These are phyloP conservation scores for Zeuzera pyrina DNA, from an alignment of 2,888 invertebrate genomes.

Conservation along the genomic window DNA sequence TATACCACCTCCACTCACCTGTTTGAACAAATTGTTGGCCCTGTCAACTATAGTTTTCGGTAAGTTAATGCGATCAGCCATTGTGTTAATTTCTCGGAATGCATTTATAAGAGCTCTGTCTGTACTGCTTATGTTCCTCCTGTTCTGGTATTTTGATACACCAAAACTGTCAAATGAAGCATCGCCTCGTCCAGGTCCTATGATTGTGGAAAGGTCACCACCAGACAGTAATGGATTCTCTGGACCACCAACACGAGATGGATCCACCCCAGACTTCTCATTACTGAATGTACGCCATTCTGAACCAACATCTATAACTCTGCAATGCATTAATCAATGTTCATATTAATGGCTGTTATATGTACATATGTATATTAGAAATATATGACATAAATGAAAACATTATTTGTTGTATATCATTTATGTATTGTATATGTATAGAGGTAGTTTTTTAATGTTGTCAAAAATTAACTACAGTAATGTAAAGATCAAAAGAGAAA, in stretches of 20 bases:
- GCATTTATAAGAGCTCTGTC: constrained; percentile 97
- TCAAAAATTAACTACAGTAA: too few relatives aligned
- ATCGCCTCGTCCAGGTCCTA: constrained; percentile 82
- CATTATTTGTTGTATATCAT: too few relatives aligned
- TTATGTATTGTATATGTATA: too few relatives aligned
- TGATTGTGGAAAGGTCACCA: constrained; percentile 97
- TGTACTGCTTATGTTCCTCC: constrained; percentile 89
- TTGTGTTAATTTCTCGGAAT: constrained; percentile 96
- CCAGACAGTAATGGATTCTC: constrained; percentile 97
- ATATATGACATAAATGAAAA: too few relatives aligned
- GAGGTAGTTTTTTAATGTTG: too few relatives aligned
- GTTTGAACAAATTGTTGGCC: constrained; percentile 97
- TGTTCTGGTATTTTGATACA: constrained; percentile 81
- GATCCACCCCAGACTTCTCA: constrained; percentile 96
- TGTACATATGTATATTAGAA: too few relatives aligned
- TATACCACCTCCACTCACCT: too few relatives aligned
- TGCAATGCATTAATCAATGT: too few relatives aligned
- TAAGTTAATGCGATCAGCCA: constrained; percentile 98
- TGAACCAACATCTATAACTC: constrained; percentile 99
- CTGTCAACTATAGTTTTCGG: constrained; percentile 97
- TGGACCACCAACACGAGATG: constrained; percentile 99
- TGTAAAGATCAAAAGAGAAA: too few relatives aligned
- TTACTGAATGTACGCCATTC: constrained; percentile 99
- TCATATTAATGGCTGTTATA: too few relatives aligned
- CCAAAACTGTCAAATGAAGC: constrained; percentile 93